Evolutionary conservation across 2,888 invertebrate genomes (phyloP).

Genomic region (Sarcophaga caerulescens): DNA sequence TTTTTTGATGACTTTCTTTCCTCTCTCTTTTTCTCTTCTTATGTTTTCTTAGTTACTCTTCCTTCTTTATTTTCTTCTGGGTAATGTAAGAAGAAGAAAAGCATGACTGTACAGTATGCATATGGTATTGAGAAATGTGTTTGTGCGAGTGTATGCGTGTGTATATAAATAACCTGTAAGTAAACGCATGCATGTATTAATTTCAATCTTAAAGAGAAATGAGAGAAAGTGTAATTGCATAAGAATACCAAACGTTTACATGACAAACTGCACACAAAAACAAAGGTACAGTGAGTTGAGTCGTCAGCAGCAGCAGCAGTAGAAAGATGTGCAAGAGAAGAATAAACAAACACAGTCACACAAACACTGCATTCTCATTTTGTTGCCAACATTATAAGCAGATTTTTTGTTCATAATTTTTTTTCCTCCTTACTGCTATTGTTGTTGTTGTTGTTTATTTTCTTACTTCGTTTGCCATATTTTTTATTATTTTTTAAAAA

Average conservation of each 20-base stretch:
- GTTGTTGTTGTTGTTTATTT: slow-evolving; percentile 25
- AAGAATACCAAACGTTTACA: not conserved
- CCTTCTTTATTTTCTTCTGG: slow-evolving; percentile 9
- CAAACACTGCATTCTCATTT: slow-evolving; percentile 30
- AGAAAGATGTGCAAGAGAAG: not conserved
- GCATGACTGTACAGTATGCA: not conserved
- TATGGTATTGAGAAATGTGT: not conserved
- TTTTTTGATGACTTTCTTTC: not conserved
- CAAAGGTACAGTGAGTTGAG: not conserved
- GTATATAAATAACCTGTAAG: not conserved
- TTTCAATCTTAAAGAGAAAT: not conserved
- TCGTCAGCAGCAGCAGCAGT: no score
- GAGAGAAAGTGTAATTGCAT: slow-evolving; percentile 26
- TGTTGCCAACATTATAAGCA: slow-evolving; percentile 57
- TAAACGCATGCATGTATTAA: not conserved
- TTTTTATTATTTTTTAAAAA: slow-evolving; percentile 50
- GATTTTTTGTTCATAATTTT: not conserved
- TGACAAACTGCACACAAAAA: not conserved
- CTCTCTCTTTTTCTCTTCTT: not conserved
- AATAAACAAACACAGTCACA: slow-evolving; percentile 39
- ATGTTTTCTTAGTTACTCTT: slow-evolving; percentile 21
- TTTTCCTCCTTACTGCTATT: not conserved
- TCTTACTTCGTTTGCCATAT: not conserved
- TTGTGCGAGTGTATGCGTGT: not conserved
- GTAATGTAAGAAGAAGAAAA: not conserved